Evolutionary conservation across 53 echinoderm and acorn worm species (phyloP), one percentile per base, ranked within the genome.

Genomic region (Patiria pectinifera): DNA sequence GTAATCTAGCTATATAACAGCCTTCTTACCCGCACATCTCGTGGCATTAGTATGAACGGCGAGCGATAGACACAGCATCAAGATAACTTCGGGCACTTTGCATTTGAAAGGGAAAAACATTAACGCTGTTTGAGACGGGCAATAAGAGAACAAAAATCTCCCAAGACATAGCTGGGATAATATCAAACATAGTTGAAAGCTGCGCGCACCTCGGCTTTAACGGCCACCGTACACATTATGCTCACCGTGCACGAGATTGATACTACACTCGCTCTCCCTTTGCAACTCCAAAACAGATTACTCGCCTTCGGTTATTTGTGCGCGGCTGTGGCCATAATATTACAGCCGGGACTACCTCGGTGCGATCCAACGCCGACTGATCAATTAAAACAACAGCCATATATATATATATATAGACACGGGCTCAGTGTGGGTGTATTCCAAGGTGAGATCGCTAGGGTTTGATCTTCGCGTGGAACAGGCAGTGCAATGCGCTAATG

Each of bases 351-450:
- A 74, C 19, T 74, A 62, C 35, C 59, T 25, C 78, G 78, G 21
- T 21, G 78, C 35, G 19, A 25, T 26, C 58, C 76, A 59, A 22
- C 15, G 61, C 62, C 78, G 89, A 53, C 89, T 18, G 89, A 89
- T 89, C 89, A 89, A 89, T 89, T 89, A 89, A 89, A 89, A 78
- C 89, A 89, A 89, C 78, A 89, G 89, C 61, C 19, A 59, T 2
- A 18, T 23, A 6, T 11, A n/a, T 59, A 59, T 16, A 53, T 5
- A 53, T 5, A 53, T 6, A 53, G 53, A 53, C 6, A 53, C 6
- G 53, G 83, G 83, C 13, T 59, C 19, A 11, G 80, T 10, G 48
- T 45, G 76, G 76, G 9, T 79, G 10, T 19, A 79, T 71, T 53
- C 76, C 75, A 86, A 75, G 86, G 75, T 75, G 74, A 86, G 59